phyloP scores from a whole-genome alignment of 1,140 invertebrate genomes.

The Melipona quadrifasciata region DNA sequence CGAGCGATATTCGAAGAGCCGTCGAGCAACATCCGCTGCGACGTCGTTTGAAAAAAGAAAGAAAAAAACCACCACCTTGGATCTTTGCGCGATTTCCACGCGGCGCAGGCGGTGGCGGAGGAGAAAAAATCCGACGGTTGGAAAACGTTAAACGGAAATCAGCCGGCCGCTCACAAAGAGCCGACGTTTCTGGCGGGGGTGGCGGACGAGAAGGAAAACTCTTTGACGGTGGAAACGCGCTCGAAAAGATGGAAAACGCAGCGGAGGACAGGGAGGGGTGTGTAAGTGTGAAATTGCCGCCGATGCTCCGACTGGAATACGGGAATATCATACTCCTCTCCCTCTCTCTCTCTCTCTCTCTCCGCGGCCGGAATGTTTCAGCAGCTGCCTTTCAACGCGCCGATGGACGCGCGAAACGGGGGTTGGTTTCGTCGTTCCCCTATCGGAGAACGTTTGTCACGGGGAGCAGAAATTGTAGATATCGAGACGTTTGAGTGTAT shows the following conservation, averaged over 20 bases:
- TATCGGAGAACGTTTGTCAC: background rate
- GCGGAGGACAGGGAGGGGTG: conserved; percentile 4
- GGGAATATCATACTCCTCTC: conserved; percentile 29
- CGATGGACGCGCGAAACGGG: background rate
- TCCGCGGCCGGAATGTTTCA: background rate
- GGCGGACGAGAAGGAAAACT: conserved; percentile 60
- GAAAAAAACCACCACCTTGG: background rate
- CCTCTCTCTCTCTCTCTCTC: background rate
- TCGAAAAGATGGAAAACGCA: conserved; percentile 69
- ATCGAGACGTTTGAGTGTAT: background rate
- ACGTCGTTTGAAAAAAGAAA: background rate
- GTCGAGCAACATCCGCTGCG: background rate
- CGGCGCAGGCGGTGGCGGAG: background rate
- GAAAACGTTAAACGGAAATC: conserved; percentile 77
- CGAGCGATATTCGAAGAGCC: background rate
- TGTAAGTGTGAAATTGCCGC: conserved; percentile 77
- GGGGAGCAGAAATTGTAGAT: too few relatives aligned
- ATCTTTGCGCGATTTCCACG: conserved; percentile 49
- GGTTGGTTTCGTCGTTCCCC: background rate
- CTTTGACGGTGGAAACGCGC: conserved; percentile 74
- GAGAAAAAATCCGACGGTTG: conserved; percentile 43
- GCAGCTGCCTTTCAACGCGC: background rate
- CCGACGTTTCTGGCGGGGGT: conserved; percentile 41
- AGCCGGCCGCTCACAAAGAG: conserved; percentile 65
- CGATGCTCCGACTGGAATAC: conserved; percentile 40